Base-by-base conservation (phyloP, 2,113 vertebrate genomes). In the Rhinoderma darwinii region DNA sequence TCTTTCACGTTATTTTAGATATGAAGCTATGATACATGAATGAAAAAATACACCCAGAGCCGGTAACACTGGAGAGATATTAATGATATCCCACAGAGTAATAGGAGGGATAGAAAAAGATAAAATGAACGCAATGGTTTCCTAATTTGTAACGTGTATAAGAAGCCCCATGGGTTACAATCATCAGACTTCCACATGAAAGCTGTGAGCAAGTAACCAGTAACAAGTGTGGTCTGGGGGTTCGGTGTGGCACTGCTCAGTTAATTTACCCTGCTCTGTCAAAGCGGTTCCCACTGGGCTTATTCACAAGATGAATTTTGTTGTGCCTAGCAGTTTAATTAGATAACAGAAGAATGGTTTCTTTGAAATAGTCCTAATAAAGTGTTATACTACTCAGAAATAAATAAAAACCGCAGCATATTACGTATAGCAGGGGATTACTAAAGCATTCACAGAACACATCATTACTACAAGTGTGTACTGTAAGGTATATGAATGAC, bases 121-220 rank as follows among this genome's bases (percentile, higher is more conserved):
- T 22, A 72, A 41, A 72, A 72, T 39, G 37, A 41, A 72, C 25
- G 68, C 18, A 37, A 15, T 30, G 25, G 12, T 76, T 76, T 76
- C 22, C 74, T 47, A 43, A 74, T 37, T 92, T 54, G 47, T 54
- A 32, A 54, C 17, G 14, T 78, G 76, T 54, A 22, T 7, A 37
- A 54, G 50, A 32, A 25, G 27, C 47, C 47, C 76, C 68, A 72
- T 18, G 68, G 25, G 68, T 25, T 72, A 17, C 68, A 25, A 41
- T 72, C 68, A 72, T 32, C 63, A 27, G 61, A 11, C 63, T 66
- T 32, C 4, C 14, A 32, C 32, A 9, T 20, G 8, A 20, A 37
- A 70, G 66, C 66, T 32, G 35, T 20, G 12, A 70, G 66, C 66
- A 70, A 70, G 66, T 37, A 70, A 37, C 1, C 66, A 20, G 68